phyloP scores from a whole-genome alignment of 2,888 invertebrate genomes.

The Cecidostiba fungosa region DNA sequence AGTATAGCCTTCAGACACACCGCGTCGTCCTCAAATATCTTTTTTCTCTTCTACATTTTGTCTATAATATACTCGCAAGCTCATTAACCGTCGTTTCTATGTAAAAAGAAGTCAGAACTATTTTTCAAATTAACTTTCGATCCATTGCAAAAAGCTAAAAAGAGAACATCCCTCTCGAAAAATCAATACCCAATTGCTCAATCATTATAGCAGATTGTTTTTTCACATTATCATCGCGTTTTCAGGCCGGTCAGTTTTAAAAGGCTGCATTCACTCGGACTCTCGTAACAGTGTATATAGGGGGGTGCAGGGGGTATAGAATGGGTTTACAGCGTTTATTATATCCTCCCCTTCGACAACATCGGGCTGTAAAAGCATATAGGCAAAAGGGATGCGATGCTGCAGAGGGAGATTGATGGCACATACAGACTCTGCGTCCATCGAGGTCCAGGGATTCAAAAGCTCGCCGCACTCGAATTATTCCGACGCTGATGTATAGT shows the following conservation, averaged over 20 bases:
- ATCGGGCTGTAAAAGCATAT: slow-evolving; percentile 36
- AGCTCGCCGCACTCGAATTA: slow-evolving; percentile 19
- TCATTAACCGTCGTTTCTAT: not conserved
- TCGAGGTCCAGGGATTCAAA: slow-evolving; percentile 32
- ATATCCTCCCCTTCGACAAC: slow-evolving; percentile 39
- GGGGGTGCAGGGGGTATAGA: slow-evolving; percentile 15
- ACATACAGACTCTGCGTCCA: not conserved
- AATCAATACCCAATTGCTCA: not conserved
- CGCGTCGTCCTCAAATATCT: not conserved
- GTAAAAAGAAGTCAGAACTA: not conserved
- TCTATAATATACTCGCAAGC: not conserved
- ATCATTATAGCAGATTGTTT: not conserved
- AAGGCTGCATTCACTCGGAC: not conserved
- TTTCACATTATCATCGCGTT: not conserved
- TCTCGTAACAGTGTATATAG: too few relatives aligned
- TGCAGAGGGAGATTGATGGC: slow-evolving; percentile 43
- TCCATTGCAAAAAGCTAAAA: too few relatives aligned
- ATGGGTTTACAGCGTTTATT: slow-evolving; percentile 55
- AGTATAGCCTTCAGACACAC: not conserved
- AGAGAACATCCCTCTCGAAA: not conserved
- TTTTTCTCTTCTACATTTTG: not conserved
- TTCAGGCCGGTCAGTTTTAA: slow-evolving; percentile 41
- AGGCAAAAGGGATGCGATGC: slow-evolving; percentile 40
- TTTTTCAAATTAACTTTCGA: too few relatives aligned
- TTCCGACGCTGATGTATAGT: not conserved